These are phyloP conservation scores for Eptesicus fuscus DNA, from an alignment of 2,113 vertebrate genomes.

Conservation along the genomic window DNA sequence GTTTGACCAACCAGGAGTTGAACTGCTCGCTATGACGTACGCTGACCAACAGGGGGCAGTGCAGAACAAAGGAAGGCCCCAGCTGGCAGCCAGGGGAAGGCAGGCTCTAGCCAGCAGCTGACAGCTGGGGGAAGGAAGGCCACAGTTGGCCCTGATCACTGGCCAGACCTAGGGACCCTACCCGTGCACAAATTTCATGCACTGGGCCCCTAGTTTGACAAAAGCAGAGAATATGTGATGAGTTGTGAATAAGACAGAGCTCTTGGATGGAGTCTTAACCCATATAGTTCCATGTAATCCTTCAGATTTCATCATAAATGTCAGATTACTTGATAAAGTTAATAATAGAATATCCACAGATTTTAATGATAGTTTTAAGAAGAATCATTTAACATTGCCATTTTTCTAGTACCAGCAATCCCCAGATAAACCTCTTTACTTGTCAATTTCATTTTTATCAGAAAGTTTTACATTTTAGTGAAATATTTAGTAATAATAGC, in stretches of 20 bases:
- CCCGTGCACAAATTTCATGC: too few relatives aligned
- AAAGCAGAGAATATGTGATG: not conserved
- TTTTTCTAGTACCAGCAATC: not conserved
- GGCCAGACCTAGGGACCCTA: too few relatives aligned
- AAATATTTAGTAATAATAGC: not conserved
- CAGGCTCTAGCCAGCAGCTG: too few relatives aligned
- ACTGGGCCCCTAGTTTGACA: too few relatives aligned
- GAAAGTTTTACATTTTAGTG: not conserved
- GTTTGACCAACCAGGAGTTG: too few relatives aligned
- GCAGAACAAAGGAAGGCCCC: too few relatives aligned
- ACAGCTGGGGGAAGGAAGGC: too few relatives aligned
- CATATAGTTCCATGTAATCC: not conserved
- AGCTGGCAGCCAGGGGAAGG: too few relatives aligned
- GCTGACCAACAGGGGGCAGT: too few relatives aligned
- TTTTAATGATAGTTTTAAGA: not conserved
- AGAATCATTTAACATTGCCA: not conserved
- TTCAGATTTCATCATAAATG: constrained; percentile 11
- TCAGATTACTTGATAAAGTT: not conserved
- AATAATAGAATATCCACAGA: not conserved
- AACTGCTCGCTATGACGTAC: too few relatives aligned
- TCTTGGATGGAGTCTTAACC: not conserved
- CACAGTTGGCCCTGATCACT: too few relatives aligned
- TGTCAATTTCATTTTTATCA: not conserved
- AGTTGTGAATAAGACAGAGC: not conserved
- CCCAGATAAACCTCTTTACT: not conserved